phyloP scores from a whole-genome alignment of 2,113 vertebrate species.

The Cnemophilus loriae region DNA sequence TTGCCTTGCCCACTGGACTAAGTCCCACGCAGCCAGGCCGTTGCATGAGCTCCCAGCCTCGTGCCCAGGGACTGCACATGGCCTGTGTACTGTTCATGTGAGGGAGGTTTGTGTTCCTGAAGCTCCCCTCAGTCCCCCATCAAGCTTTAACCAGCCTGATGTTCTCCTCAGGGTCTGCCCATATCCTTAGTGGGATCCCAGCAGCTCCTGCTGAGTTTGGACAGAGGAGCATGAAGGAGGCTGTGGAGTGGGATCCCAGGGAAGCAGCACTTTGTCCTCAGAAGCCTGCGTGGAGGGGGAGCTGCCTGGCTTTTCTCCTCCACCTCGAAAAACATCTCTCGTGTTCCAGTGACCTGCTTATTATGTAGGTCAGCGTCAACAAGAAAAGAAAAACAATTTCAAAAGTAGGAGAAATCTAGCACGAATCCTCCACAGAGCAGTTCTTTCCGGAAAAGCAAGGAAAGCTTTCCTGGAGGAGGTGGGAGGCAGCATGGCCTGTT shows the following conservation, averaged over 20 bases:
- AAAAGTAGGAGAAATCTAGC: slow-evolving; percentile 8
- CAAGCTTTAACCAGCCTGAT: background rate
- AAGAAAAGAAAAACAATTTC: background rate
- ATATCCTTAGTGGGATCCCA: background rate
- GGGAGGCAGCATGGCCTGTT: background rate
- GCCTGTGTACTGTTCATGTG: background rate
- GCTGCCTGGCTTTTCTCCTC: slow-evolving; percentile 16
- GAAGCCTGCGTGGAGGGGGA: fast-evolving
- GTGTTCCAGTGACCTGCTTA: slow-evolving; percentile 44
- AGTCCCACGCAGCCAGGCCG: background rate
- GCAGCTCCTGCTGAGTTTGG: background rate
- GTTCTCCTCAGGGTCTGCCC: background rate
- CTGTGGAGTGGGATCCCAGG: background rate
- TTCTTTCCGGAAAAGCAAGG: background rate
- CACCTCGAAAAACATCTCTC: background rate
- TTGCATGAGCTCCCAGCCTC: background rate
- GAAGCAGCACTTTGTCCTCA: background rate
- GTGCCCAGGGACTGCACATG: background rate
- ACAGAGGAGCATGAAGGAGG: background rate
- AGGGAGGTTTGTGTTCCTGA: background rate
- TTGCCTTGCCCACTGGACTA: background rate
- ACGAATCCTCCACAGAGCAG: background rate
- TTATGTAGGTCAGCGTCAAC: slow-evolving; percentile 42
- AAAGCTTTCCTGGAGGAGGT: background rate
- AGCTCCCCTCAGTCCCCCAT: background rate